These are phyloP conservation scores for Lophochroa leadbeateri DNA, from an alignment of 2,113 vertebrate genomes.

Conservation along the genomic window DNA sequence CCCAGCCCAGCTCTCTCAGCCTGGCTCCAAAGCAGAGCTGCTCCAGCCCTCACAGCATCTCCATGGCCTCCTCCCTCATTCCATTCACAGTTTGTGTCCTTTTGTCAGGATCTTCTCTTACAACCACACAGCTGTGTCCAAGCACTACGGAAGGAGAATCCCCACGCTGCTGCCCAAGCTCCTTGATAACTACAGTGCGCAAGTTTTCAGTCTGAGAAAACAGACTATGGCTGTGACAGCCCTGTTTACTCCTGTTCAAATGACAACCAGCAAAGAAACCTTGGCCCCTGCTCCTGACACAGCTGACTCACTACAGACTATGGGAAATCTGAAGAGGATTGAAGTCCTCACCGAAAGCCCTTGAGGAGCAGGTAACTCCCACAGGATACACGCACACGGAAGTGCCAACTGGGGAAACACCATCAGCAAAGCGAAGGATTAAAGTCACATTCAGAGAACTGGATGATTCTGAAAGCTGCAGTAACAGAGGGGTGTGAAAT, in stretches of 20 bases:
- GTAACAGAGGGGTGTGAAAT: background rate
- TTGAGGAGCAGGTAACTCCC: background rate
- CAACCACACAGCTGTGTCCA: background rate
- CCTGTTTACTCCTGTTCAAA: background rate
- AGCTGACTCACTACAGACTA: background rate
- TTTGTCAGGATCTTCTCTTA: background rate
- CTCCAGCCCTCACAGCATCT: background rate
- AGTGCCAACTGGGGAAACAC: background rate
- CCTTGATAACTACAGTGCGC: background rate
- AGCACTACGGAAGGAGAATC: background rate
- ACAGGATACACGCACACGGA: fast-evolving
- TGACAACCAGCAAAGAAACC: background rate
- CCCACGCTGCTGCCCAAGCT: too few species aligned
- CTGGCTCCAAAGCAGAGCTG: background rate
- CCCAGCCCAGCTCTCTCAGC: background rate
- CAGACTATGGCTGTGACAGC: background rate
- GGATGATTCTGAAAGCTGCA: background rate
- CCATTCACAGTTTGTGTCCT: background rate
- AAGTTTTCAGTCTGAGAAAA: background rate
- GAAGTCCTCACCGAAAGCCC: background rate
- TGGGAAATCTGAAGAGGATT: background rate
- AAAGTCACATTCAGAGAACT: background rate
- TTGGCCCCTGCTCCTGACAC: background rate
- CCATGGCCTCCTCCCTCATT: background rate
- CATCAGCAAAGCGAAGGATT: background rate